Base-by-base conservation (phyloP, 1,140 invertebrate species). In the Euura saliciscinereae region DNA sequence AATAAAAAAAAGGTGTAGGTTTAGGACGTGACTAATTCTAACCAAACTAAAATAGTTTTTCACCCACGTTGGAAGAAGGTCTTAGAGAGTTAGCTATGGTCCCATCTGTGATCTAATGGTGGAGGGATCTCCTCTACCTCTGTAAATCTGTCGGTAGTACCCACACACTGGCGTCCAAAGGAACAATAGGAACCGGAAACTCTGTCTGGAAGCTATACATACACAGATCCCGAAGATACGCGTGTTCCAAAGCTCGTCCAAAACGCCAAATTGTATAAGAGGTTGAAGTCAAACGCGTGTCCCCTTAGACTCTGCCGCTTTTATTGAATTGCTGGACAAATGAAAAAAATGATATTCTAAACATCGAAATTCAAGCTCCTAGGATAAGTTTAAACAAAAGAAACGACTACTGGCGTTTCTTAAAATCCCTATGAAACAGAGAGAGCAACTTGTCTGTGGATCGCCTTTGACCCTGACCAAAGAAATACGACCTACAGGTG, bases 181-280 rank as follows among this genome's bases (percentile, higher is more conserved):
- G 13, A 59, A 43, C 82, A 84, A 84, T 83, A 82, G 77, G 74
- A 80, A 81, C 78, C 75, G 78, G 81, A 83, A 84, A 84, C 82
- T 84, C 28, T 28, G 28, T 28, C 28, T 28, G 28, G 28, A 28
- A 28, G 28, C 28, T 28, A 28, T 28, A 28, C 28, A 28, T 28
- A 28, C 28, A 28, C 28, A 28, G 28, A 28, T 28, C 28, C 28
- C 28, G 0, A 28, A 28, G 28, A 28, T 28, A 28, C 28, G 28
- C 28, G 28, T 28, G 28, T 28, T 28, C 28, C 28, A 28, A 28
- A 28, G 28, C 28, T 28, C 28, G 28, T 28, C 28, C 28, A 28
- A 28, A 28, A 28, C 28, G 28, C 28, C 28, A 28, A 28, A 28
- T 28, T 28, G 28, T 28, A 28, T 28, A 28, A 28, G 1, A 28